Evolutionary conservation across 2,888 invertebrate genomes (phyloP).

Genomic region (Busseola fusca): DNA sequence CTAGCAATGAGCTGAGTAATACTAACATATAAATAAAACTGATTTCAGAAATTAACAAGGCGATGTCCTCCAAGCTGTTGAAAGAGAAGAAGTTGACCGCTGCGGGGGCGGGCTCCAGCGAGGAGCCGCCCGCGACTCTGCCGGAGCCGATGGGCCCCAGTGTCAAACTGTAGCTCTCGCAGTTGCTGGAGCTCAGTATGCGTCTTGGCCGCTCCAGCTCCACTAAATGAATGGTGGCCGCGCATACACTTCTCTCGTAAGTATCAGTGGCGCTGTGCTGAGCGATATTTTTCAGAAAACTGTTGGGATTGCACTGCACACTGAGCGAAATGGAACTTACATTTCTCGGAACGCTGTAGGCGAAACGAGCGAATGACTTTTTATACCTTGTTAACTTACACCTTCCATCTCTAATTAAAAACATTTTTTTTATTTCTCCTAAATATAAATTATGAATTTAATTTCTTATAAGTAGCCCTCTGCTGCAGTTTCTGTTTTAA

Average conservation of each 20-base stretch:
- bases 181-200: slow-evolving; percentile 6
- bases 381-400: not conserved
- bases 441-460: not conserved
- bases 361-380: not conserved
- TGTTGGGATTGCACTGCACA: not conserved
- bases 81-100: slow-evolving; percentile 12
- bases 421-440: not conserved
- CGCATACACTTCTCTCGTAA: not conserved
- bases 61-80: slow-evolving; percentile 3
- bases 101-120: not conserved
- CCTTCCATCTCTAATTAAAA: not conserved
- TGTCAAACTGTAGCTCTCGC: slow-evolving; percentile 16
- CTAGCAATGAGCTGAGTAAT: not conserved
- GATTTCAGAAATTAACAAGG: slow-evolving; percentile 28
- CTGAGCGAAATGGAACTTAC: not conserved
- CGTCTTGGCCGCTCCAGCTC: not conserved
- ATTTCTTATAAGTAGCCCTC: not conserved
- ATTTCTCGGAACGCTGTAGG: not conserved
- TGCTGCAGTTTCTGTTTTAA: too few relatives aligned
- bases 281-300: not conserved
- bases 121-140: not conserved
- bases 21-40: slow-evolving; percentile 8
- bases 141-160: not conserved
- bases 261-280: not conserved
- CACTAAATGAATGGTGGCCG: not conserved